Evolutionary conservation across 2,113 vertebrate species (phyloP).

Genomic region (Smithornis capensis): DNA sequence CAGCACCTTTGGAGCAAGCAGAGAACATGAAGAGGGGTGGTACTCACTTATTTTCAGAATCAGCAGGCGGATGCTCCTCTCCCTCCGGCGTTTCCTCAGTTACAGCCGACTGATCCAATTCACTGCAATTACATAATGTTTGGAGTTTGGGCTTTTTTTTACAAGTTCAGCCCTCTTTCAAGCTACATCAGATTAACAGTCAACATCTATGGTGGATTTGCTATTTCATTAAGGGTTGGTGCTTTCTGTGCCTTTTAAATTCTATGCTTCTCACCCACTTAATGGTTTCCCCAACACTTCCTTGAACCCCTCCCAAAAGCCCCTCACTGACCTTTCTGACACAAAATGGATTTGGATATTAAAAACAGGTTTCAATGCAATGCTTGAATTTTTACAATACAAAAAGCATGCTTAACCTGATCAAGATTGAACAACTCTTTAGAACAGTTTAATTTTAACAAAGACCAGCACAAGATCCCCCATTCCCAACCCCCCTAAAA

Average conservation of each 20-base stretch:
- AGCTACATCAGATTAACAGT: background rate
- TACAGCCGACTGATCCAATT: constrained; percentile 92
- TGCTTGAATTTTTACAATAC: background rate
- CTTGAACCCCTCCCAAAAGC: background rate
- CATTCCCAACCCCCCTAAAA: background rate
- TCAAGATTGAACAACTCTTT: background rate
- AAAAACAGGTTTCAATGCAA: background rate
- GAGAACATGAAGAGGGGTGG: background rate
- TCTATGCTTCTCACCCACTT: background rate
- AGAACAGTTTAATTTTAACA: too few species aligned
- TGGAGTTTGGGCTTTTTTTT: background rate
- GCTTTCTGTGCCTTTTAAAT: background rate
- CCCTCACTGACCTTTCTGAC: fast-evolving
- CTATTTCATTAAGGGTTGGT: background rate
- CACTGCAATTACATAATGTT: constrained; percentile 77
- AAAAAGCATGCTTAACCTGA: background rate
- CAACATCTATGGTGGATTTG: background rate
- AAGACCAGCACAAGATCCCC: background rate
- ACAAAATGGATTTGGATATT: background rate
- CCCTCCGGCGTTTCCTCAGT: constrained; percentile 94
- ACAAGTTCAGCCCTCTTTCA: background rate
- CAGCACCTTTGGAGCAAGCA: fast-evolving
- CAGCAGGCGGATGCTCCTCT: constrained; percentile 93
- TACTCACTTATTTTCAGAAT: constrained; percentile 97
- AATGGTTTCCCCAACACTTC: background rate